These are phyloP conservation scores for Mamestra configurata DNA, from an alignment of 1,140 invertebrate species.

Conservation along the genomic window DNA sequence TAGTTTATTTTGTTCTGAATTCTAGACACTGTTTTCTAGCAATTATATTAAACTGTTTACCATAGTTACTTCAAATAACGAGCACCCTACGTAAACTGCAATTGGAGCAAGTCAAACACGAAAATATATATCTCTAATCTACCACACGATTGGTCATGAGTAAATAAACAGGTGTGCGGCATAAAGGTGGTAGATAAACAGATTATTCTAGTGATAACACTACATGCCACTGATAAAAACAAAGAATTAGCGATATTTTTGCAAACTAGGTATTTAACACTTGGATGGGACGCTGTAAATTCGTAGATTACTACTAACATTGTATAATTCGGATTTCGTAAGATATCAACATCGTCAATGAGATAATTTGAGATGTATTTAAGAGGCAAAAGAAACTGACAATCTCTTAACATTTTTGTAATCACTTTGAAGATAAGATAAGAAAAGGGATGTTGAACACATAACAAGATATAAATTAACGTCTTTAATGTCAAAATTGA, in stretches of 20 bases:
- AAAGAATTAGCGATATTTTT: background rate
- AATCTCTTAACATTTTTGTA: background rate
- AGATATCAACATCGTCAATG: conserved; percentile 1
- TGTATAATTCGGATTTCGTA: background rate
- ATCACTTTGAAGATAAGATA: conserved; percentile 15
- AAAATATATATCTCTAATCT: background rate
- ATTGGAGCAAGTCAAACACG: conserved; percentile 15
- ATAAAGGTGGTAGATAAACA: conserved; percentile 9
- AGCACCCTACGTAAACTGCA: background rate
- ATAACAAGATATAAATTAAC: background rate
- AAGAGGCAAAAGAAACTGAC: conserved; percentile 4
- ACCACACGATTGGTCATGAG: background rate
- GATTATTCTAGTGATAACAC: conserved; percentile 17
- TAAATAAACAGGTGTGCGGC: conserved; percentile 18
- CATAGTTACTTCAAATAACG: conserved; percentile 4
- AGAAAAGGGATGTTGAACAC: background rate
- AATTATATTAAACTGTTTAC: conserved; percentile 21
- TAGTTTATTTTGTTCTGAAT: conserved; percentile 27
- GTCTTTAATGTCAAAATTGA: background rate
- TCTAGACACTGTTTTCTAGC: conserved; percentile 1
- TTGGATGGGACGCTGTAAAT: background rate
- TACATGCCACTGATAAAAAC: background rate
- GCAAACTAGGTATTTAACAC: background rate
- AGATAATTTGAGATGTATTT: background rate
- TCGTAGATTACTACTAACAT: background rate